Base-by-base conservation (phyloP, 2,888 invertebrate genomes). In the Sclerodermus sp. region DNA sequence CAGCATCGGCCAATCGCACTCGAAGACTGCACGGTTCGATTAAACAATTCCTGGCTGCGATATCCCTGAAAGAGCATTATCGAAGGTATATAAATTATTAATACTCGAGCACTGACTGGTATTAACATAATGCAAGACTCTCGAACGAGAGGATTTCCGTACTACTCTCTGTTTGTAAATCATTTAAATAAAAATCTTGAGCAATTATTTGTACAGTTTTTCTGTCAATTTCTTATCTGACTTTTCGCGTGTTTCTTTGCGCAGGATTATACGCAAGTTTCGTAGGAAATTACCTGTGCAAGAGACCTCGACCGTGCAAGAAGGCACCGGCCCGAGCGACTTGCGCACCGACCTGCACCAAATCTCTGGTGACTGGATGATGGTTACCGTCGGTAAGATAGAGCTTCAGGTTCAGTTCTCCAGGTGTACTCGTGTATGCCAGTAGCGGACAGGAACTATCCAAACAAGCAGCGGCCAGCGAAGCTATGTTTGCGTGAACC, bases 21-120 rank as follows among this genome's bases (percentile, higher is more conserved):
- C 87, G 85, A 68, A 91, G 80, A 74, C 88, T 87, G 48, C 67
- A 62, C n/a, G 76, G 71, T 56, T 77, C 76, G 47, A 76, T 70
- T 54, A 93, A 86, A 80, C 93, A 94, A 80, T 95, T 96, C 72
- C 96, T 87, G 34, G 93, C 86, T 8, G 96, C 93, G 51, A 96
- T 83, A 76, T 96, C 96, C 75, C 90, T 77, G 57, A 4, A 55
- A 62, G 51, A 9, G 14, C 14, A 46, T 37, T 23, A 23, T 23
- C 23, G 23, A 23, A 23, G 23, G 4, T 23, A 23, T 8, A 23
- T 23, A 23, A 23, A 23, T 23, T 23, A 23, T 5, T 23, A 23
- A 23, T 8, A 8, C 23, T 5, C 8, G 23, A 23, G 23, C 23
- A 8, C 8, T 8, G 23, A 23, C 8, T 23, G 23, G n/a, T n/a